phyloP scores from a whole-genome alignment of 1,140 invertebrate genomes.

The Ceratosolen fusciceps region DNA sequence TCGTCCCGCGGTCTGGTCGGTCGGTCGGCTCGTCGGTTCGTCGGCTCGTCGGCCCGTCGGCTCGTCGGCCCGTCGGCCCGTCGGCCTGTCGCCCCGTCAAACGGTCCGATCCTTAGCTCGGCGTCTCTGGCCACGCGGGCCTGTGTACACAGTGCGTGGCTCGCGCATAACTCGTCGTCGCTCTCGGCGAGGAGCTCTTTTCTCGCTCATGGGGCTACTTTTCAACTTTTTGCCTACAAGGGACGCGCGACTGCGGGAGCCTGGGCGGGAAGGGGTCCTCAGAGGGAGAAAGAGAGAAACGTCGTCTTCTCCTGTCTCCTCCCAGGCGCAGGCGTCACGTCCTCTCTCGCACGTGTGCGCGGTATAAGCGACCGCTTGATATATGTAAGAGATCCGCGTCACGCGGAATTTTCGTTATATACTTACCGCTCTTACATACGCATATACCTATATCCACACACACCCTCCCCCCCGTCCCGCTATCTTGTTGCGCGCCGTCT shows the following conservation, averaged over 20 bases:
- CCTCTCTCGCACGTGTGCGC: slow-evolving; percentile 31
- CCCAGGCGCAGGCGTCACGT: slow-evolving; percentile 28
- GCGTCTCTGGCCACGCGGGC: not conserved
- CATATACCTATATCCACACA: too few relatives aligned
- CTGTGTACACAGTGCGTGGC: slow-evolving; percentile 30
- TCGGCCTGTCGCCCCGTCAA: too few relatives aligned
- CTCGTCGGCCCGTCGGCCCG: not conserved
- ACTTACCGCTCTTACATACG: not conserved
- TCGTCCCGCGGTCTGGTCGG: not conserved
- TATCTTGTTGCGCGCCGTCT: not conserved
- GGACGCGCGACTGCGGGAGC: slow-evolving; percentile 16
- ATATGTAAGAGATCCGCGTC: slow-evolving; percentile 48
- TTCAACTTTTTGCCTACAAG: slow-evolving; percentile 62
- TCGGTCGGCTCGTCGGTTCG: slow-evolving; percentile 5
- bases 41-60: too few relatives aligned
- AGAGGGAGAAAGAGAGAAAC: not conserved
- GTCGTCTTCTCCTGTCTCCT: slow-evolving; percentile 10
- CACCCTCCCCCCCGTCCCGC: not conserved
- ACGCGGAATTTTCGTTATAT: slow-evolving; percentile 39
- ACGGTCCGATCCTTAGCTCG: too few relatives aligned
- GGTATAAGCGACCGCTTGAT: slow-evolving; percentile 48
- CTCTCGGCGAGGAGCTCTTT: not conserved
- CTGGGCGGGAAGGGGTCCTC: not conserved
- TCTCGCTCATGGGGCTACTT: slow-evolving; percentile 54
- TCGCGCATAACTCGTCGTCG: slow-evolving; percentile 58